Evolutionary conservation across 2,113 vertebrate species (phyloP).

Genomic region (Tauraco erythrolophus): DNA sequence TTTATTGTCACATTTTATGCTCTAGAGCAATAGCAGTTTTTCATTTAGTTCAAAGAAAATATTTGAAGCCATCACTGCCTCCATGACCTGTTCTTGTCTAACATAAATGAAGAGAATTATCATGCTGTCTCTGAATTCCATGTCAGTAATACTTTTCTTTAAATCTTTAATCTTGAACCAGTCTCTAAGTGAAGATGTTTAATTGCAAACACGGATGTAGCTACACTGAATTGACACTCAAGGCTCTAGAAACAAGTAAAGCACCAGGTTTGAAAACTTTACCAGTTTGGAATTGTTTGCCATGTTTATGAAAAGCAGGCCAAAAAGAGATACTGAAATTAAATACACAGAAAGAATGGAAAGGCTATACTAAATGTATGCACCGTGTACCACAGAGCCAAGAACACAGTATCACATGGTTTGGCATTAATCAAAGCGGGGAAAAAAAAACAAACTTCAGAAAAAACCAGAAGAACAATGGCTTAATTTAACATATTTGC

Average conservation of each 20-base stretch:
- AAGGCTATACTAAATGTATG: neutral
- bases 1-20: neutral
- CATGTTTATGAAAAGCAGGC: neutral
- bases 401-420: neutral
- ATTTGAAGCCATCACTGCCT: neutral
- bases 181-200: neutral
- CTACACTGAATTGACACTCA: neutral
- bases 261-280: neutral
- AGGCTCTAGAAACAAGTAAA: neutral
- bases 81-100: neutral
- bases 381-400: neutral
- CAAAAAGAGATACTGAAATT: neutral
- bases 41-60: neutral
- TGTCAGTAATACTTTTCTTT: neutral
- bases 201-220: neutral
- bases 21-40: neutral
- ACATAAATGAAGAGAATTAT: neutral
- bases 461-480: constrained; percentile 23
- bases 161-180: neutral
- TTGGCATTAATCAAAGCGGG: neutral
- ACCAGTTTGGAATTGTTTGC: neutral
- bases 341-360: neutral
- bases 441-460: neutral
- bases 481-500: neutral
- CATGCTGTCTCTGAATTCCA: neutral